These are phyloP conservation scores for Muricea muricata DNA, from an alignment of 92 coral and sea anemone genomes.

Conservation along the genomic window DNA sequence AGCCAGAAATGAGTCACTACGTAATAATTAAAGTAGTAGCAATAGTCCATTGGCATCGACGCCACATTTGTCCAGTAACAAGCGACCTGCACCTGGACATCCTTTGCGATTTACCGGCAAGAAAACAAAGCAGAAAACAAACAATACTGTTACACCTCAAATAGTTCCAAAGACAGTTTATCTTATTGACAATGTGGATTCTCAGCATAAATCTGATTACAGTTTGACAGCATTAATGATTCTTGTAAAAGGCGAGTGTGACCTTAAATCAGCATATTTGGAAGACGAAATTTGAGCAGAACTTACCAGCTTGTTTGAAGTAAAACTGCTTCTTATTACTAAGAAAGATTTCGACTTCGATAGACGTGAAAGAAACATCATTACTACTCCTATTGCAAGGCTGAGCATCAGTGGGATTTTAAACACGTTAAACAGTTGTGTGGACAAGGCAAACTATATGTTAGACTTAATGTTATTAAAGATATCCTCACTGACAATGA, in stretches of 20 bases:
- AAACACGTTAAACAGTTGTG: conserved; percentile 72
- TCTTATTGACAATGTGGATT: conserved; percentile 56
- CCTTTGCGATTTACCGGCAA: conserved; percentile 28
- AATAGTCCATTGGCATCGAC: too few species aligned
- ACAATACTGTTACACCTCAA: background rate
- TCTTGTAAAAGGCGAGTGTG: conserved; percentile 59
- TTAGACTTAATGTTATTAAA: too few species aligned
- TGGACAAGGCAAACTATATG: conserved; percentile 65
- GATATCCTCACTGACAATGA: too few species aligned
- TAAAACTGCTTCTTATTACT: conserved; percentile 43
- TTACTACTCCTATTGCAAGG: conserved; percentile 59
- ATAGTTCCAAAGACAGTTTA: conserved; percentile 58
- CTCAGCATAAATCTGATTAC: too few species aligned
- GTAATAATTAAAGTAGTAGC: too few species aligned
- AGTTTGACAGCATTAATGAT: conserved; percentile 34
- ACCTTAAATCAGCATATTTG: conserved; percentile 23
- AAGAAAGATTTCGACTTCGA: conserved; percentile 60
- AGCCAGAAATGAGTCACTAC: too few species aligned
- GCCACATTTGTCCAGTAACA: too few species aligned
- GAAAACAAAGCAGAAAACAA: conserved; percentile 11
- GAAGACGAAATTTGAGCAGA: conserved; percentile 36
- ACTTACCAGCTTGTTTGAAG: conserved; percentile 33
- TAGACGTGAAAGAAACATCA: conserved; percentile 59
- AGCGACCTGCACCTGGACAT: too few species aligned
- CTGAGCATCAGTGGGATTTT: conserved; percentile 64